Percentiles rank a stretch among this genome's conserved stretches.
These are phyloP conservation scores for Dascyllus trimaculatus DNA, from an alignment of 2,113 vertebrate species.

Conservation along the genomic window DNA sequence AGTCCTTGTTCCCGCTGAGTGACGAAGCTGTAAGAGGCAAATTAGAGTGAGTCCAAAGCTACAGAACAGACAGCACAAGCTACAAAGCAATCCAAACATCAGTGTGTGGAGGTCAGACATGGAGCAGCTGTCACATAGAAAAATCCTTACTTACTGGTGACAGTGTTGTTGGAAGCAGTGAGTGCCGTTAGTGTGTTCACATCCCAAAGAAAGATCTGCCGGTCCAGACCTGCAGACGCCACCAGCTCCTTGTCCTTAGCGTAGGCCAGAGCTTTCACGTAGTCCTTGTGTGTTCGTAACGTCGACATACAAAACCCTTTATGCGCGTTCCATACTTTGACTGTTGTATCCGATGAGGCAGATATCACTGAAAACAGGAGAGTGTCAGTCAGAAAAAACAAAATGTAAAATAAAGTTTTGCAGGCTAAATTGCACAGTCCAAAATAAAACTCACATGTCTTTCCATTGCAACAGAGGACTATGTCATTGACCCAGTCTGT, in stretches of 20 bases:
- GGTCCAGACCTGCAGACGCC: constrained; percentile 96
- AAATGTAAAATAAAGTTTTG: neutral
- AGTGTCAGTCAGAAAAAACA: neutral
- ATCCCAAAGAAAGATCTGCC: constrained; percentile 99
- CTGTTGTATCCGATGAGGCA: constrained; percentile 97
- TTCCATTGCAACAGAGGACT: constrained; percentile 98
- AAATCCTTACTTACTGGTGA: constrained; percentile 91
- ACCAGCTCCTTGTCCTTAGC: constrained; percentile 99
- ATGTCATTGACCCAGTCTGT: constrained; percentile 99
- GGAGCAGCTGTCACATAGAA: neutral
- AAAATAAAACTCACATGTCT: constrained; percentile 92
- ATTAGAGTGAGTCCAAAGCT: constrained; percentile 3
- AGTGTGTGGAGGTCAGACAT: accelerated
- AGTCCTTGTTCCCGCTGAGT: constrained; percentile 98
- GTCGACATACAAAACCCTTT: constrained; percentile 99
- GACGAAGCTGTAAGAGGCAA: constrained; percentile 90
- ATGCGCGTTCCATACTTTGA: constrained; percentile 99
- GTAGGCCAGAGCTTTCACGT: constrained; percentile 98
- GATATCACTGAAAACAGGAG: constrained; percentile 90
- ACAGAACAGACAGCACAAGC: neutral
- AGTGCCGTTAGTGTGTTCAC: constrained; percentile 98
- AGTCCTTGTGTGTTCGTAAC: constrained; percentile 98
- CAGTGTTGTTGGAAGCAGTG: constrained; percentile 99
- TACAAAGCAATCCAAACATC: neutral
- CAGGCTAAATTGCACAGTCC: neutral